Conservation (phyloP, 2,113 vertebrate species). For the Isurus oxyrinchus region DNA sequence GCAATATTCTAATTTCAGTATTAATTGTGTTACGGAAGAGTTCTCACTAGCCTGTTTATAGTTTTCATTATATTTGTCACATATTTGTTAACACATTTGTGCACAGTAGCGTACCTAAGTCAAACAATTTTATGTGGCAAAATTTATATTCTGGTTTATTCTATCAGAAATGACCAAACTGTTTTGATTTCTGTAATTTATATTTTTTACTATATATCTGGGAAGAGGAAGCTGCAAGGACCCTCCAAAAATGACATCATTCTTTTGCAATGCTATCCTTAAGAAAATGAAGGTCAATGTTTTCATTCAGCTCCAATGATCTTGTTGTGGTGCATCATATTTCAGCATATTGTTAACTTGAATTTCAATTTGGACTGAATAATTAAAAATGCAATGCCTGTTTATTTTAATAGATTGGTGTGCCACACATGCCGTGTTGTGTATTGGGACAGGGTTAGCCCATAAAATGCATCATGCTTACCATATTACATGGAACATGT, state of each 20-base stretch:
- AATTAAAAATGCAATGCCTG: neutral
- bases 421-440: neutral
- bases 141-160: constrained; percentile 7
- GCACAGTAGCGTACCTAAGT: neutral
- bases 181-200: neutral
- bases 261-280: neutral
- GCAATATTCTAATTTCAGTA: constrained; percentile 37
- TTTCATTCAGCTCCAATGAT: neutral
- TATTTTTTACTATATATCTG: neutral
- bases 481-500: neutral
- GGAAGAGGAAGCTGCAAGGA: neutral
- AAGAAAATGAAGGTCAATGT: neutral
- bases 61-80: constrained; percentile 25
- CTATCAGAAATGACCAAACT: neutral
- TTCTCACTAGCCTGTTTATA: constrained; percentile 3
- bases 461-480: neutral
- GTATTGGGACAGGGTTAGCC: neutral
- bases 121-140: neutral
- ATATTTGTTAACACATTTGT: constrained; percentile 29
- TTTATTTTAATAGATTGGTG: neutral
- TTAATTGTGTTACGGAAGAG: constrained; percentile 30
- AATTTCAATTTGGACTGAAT: neutral
- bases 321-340: neutral
- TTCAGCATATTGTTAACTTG: neutral
- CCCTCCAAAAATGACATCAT: neutral